Evolutionary conservation across 92 coral and sea anemone species (phyloP), one percentile per base, ranked within the genome.

Genomic region (Epizoanthus rinbou): DNA sequence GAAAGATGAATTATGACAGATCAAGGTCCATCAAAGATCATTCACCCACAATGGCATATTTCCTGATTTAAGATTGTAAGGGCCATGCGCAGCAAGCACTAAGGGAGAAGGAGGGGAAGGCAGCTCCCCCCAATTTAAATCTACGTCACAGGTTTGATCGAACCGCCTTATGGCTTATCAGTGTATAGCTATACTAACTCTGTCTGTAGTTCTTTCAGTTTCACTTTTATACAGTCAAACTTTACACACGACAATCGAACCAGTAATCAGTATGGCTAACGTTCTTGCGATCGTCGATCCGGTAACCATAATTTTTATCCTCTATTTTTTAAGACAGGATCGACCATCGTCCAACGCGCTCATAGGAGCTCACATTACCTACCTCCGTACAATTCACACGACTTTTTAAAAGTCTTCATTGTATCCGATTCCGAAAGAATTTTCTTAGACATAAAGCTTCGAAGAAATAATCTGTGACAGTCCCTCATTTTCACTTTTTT

Each of bases 381-480:
- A 95, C 98, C 98, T 72, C 91, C 93, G 31, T 71, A 91, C 28
- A 85, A 90, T 52, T 89, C 87, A 68, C 90, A 85, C 6, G 92
- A 87, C 43, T 90, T 87, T 65, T 69, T 90, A 47, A 88, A 91
- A 4, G 90, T 62, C 31, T 81, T 74, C 45, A 64, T 86, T 25
- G 91, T 78, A 33, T 95, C 95, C 24, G 69, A 63, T 75, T 95
- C 94, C 16, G 95, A 82, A 74, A 95, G 86, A 75, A 91, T 93
- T 69, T 90, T 98, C 54, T 91, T 93, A 19, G 98, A 91, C 95
- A 95, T 91, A 47, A 95, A 78, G 23, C 93, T 91, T 71, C 90
- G 87, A 15, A 95, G 88, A 71, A 93, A 95, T 28, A 95, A 86
- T 35, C 93, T 88, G 22, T 95, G 98, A 1, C 95, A 87, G 43